Evolutionary conservation across 2,888 invertebrate genomes (phyloP).

Genomic region (Aporophyla nigra): DNA sequence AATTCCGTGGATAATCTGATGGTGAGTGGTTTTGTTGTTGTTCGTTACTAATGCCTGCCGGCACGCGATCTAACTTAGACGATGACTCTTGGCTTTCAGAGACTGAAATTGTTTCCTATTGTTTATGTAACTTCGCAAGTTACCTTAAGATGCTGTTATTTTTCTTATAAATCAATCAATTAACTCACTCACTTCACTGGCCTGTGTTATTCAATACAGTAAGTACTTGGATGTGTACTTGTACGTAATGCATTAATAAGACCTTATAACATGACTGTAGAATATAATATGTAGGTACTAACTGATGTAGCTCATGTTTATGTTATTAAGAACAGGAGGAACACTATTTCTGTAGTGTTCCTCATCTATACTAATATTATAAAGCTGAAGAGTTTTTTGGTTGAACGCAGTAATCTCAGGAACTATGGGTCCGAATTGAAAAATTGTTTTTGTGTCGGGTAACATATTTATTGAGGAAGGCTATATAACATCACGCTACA

Average conservation of each 20-base stretch:
- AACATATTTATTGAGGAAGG: too few species aligned
- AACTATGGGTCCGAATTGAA: too few species aligned
- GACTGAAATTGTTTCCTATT: slow-evolving; percentile 38
- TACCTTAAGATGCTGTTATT: slow-evolving; percentile 8
- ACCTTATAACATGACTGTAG: not conserved
- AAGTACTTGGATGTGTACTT: not conserved
- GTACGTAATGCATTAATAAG: not conserved
- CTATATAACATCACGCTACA: too few species aligned
- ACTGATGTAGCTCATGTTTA: not conserved
- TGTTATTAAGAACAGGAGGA: slow-evolving; percentile 4
- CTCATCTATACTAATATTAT: not conserved
- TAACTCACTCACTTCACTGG: too few species aligned
- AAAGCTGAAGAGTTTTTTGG: too few species aligned
- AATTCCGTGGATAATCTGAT: slow-evolving; percentile 91
- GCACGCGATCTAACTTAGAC: slow-evolving; percentile 53
- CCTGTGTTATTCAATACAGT: not conserved
- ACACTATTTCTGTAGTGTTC: not conserved
- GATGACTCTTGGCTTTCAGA: slow-evolving; percentile 26
- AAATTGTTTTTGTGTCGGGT: too few species aligned
- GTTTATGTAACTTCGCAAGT: slow-evolving; percentile 19
- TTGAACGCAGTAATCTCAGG: too few species aligned
- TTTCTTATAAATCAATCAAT: slow-evolving; percentile 1
- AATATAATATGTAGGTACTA: not conserved
- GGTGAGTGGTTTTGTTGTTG: slow-evolving; percentile 81
- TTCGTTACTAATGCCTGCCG: slow-evolving; percentile 10